A percentile compares a stretch with the other conserved stretches of the same genome.
Evolutionary conservation across 1,140 invertebrate genomes (phyloP).

Genomic region (Geopemphigus sp.): DNA sequence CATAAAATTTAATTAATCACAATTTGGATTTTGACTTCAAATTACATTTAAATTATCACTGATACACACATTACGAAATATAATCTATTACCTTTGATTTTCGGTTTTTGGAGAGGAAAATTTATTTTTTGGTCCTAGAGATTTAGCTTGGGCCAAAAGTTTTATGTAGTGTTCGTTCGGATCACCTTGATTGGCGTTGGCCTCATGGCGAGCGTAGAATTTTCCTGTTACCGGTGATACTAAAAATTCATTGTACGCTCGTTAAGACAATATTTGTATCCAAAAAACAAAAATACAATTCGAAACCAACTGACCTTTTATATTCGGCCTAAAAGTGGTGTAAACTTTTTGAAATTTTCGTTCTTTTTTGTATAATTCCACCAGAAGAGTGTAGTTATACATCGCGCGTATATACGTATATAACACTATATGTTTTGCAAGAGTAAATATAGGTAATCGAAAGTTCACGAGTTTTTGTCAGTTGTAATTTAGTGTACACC

Average conservation of each 20-base stretch:
- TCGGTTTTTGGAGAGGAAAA: constrained; percentile 40
- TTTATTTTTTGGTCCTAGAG: constrained; percentile 30
- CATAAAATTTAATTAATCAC: no score
- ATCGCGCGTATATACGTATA: background rate
- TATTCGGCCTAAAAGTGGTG: constrained; percentile 34
- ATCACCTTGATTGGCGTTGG: constrained; percentile 27
- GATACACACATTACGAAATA: no score
- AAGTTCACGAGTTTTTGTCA: no score
- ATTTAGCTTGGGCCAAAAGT: constrained; percentile 38
- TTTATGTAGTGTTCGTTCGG: constrained; percentile 4
- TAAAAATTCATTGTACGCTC: background rate
- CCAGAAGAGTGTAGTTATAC: constrained; percentile 18
- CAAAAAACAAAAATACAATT: background rate
- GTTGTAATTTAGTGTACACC: no score
- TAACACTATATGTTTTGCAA: background rate
- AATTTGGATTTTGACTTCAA: no score
- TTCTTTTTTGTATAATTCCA: constrained; percentile 32
- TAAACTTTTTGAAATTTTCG: constrained; percentile 40
- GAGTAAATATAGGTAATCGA: background rate
- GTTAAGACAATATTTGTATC: background rate
- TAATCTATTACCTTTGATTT: constrained; percentile 28
- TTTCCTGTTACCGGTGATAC: constrained; percentile 30
- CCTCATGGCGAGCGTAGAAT: constrained; percentile 36
- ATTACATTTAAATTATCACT: no score
- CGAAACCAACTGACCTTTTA: constrained; percentile 43